Conservation (phyloP, 1,140 invertebrate genomes). For the Pogonomyrmex californicus region DNA sequence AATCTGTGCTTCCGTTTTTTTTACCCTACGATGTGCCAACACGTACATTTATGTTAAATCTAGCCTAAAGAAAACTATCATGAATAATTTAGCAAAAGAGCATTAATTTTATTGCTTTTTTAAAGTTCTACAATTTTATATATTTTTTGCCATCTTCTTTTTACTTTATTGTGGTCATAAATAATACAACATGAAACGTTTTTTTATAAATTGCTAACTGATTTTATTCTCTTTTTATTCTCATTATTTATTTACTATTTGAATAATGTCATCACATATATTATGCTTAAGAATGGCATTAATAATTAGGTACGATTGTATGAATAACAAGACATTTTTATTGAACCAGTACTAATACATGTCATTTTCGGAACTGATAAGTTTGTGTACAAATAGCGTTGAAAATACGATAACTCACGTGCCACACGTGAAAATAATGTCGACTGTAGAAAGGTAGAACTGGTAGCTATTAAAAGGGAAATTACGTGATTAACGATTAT, state of each 20-base stretch:
- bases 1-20: neutral
- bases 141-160: neutral
- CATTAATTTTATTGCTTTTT: neutral
- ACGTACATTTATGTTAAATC: neutral
- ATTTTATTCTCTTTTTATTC: neutral
- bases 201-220: neutral
- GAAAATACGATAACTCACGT: conserved; percentile 21
- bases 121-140: conserved; percentile 6
- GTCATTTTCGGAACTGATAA: conserved; percentile 9
- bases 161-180: neutral
- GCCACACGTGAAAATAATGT: conserved; percentile 25
- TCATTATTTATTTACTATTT: conserved; percentile 6
- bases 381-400: conserved; percentile 12
- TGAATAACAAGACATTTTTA: neutral
- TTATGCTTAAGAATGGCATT: neutral
- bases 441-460: neutral
- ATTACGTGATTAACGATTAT: conserved; percentile 22
- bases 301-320: neutral
- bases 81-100: neutral
- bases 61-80: neutral
- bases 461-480: neutral
- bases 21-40: neutral
- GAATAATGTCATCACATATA: neutral
- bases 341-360: too few relatives aligned
- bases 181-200: neutral